Percentiles rank a stretch among this genome's conserved stretches.
These are phyloP conservation scores for Phalacrocorax carbo DNA, from an alignment of 2,113 vertebrate species.

Conservation along the genomic window DNA sequence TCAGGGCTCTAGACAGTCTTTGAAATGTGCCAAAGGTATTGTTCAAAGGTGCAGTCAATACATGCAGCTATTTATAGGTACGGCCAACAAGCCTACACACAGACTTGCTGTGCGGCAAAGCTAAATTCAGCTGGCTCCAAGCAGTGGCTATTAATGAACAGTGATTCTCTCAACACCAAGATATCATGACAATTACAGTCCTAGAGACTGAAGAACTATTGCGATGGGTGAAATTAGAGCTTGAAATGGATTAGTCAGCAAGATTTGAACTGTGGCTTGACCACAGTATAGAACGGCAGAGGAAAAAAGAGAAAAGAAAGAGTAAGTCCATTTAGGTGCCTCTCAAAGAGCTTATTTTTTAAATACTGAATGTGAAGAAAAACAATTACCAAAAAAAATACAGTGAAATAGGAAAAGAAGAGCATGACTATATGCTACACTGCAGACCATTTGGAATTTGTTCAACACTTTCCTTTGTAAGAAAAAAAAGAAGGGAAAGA, in stretches of 20 bases:
- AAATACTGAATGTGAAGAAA: not conserved
- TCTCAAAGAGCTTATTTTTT: not conserved
- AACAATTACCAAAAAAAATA: not conserved
- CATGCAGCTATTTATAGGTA: rapidly evolving
- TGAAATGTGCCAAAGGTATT: not conserved
- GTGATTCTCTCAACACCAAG: not conserved
- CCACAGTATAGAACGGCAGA: not conserved
- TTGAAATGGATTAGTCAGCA: not conserved
- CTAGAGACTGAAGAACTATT: not conserved
- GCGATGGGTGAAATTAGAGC: not conserved
- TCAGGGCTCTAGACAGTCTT: not conserved
- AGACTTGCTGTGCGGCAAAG: not conserved
- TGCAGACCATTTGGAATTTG: not conserved
- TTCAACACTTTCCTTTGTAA: not conserved
- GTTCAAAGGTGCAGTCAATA: not conserved
- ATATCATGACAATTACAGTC: not conserved
- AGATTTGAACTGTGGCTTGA: not conserved
- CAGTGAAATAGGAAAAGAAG: not conserved
- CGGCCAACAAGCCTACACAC: not conserved
- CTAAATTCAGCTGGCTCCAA: not conserved
- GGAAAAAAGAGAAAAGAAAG: not conserved
- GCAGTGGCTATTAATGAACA: not conserved
- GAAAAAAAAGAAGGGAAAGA: not conserved
- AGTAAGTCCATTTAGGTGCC: not conserved
- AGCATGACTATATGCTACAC: not conserved